Evolutionary conservation across 2,113 vertebrate genomes (phyloP).

Genomic region (Notechis scutatus): DNA sequence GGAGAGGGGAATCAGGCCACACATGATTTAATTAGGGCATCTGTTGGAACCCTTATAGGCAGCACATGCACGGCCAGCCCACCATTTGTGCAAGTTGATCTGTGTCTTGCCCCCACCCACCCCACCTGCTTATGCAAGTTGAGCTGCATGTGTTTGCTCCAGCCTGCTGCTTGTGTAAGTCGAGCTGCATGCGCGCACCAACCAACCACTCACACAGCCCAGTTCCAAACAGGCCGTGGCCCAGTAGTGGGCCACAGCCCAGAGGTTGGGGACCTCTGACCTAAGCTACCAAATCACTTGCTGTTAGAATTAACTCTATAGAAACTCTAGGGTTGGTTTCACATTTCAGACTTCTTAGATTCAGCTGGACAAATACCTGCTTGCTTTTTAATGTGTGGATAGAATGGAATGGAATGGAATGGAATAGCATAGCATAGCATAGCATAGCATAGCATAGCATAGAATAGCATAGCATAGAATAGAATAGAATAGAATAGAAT

Average conservation of each 20-base stretch:
- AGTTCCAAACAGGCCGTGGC: not conserved
- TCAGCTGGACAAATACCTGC: not conserved
- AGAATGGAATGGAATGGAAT: no score
- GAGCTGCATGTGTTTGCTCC: not conserved
- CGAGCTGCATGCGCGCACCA: not conserved
- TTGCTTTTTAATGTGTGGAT: not conserved
- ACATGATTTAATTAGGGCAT: no score
- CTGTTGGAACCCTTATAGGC: no score
- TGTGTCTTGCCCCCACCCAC: no score
- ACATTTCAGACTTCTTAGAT: not conserved
- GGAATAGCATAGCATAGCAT: no score
- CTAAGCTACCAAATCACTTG: not conserved
- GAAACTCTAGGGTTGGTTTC: not conserved
- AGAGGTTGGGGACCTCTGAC: not conserved
- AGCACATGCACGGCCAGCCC: no score
- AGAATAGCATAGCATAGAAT: no score
- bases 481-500: no score
- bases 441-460: no score
- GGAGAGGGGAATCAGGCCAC: not conserved
- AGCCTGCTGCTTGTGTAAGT: not conserved
- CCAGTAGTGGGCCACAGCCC: no score
- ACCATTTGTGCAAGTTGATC: no score
- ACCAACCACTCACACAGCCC: accelerated
- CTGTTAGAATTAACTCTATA: not conserved
- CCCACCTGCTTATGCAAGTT: no score